Base-by-base conservation (phyloP, 2,888 invertebrate species). In the Athetis lepigone region DNA sequence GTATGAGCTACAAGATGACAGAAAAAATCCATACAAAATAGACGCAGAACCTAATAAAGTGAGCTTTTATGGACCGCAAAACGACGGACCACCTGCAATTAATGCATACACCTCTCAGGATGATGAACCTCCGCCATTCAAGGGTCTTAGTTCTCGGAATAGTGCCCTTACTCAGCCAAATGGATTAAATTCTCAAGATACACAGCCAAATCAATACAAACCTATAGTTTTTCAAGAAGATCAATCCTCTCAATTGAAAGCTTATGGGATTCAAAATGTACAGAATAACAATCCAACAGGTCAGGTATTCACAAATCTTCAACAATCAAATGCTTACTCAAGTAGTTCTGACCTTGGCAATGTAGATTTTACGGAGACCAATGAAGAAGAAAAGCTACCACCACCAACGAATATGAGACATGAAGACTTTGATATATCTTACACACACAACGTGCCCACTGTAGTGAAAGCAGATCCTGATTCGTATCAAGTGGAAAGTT, bases 401-500 rank as follows among this genome's bases (percentile, higher is more conserved):
- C 85, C 75, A 36, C 93, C 94, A 1, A 50, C 85, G 0, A 94
- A 93, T 63, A 80, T 94, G 58, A 85, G 92, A 70, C 86, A 87
- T 7, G 84, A 75, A 37, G 91, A 93, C 39, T 88, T 82, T 43
- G 89, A 88, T 9, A 79, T 79, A 5, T 88, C 93, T 1, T 88
- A 81, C 36, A 90, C 93, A 0, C 89, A 92, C 68, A 90, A 93
- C 39, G 88, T 91, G 0, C 89, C 90, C 0, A 83, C 83, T 4
- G 80, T 91, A 0, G 85, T 89, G 0, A 86, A 86, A 21, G 70
- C 87, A 3, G 85, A 88, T 2, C 62, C 81, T 1, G 77, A 69
- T 52, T 82, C 85, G 0, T 93, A 90, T 87, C 91, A 88, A 77
- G 77, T 90, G 49, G 91, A 91, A 70, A 90, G 84, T 74, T 91